These are phyloP conservation scores for Torymus texanus DNA, from an alignment of 2,888 invertebrate species.

Conservation along the genomic window DNA sequence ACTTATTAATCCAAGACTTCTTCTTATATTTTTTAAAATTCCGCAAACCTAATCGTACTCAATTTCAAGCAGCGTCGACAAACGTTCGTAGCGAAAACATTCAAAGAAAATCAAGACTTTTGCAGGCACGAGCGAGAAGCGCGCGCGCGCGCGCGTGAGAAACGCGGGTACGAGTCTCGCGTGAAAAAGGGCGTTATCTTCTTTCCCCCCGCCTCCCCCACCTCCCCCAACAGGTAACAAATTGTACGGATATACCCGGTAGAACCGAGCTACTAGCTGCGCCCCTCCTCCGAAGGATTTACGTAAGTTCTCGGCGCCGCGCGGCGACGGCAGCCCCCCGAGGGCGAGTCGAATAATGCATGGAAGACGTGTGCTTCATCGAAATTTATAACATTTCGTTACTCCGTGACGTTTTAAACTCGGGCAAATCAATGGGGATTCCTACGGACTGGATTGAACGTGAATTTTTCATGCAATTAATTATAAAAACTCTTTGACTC, in stretches of 20 bases:
- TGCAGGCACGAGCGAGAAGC: too few species aligned
- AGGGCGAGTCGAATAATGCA: slow-evolving; percentile 28
- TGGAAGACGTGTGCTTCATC: slow-evolving; percentile 10
- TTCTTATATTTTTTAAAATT: too few species aligned
- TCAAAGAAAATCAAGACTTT: too few species aligned
- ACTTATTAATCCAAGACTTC: too few species aligned
- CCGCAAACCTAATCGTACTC: too few species aligned
- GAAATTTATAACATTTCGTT: slow-evolving; percentile 13
- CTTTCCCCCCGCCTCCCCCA: too few species aligned
- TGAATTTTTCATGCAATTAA: slow-evolving; percentile 5
- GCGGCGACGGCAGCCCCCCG: neutral
- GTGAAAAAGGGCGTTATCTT: too few species aligned
- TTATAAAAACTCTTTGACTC: neutral
- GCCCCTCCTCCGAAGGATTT: neutral
- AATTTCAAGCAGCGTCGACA: too few species aligned
- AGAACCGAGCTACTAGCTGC: neutral
- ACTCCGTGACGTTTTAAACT: neutral
- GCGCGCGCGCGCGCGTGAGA: too few species aligned
- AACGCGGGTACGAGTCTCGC: too few species aligned
- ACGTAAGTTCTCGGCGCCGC: slow-evolving; percentile 6
- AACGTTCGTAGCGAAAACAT: too few species aligned
- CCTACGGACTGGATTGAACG: neutral
- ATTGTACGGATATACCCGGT: neutral
- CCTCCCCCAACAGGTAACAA: neutral
- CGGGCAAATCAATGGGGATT: neutral